phyloP scores from a whole-genome alignment of 2,888 invertebrate genomes.

The Zootermopsis nevadensis region DNA sequence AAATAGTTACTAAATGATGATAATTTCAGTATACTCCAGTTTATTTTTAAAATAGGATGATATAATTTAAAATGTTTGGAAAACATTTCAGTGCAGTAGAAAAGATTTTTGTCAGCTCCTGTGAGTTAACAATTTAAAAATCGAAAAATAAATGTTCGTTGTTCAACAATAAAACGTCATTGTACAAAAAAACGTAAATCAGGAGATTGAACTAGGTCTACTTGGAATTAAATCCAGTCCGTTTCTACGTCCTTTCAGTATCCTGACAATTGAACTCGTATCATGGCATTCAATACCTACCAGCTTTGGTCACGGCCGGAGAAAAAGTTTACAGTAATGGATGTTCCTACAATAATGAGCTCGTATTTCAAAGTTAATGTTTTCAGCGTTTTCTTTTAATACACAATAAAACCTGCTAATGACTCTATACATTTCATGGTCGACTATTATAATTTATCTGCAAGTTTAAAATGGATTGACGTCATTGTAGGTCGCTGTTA shows the following conservation, averaged over 20 bases:
- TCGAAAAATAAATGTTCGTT: too few species aligned
- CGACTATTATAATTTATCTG: neutral
- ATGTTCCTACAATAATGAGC: neutral
- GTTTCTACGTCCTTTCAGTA: neutral
- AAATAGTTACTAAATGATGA: too few species aligned
- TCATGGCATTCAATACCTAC: neutral
- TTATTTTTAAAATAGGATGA: too few species aligned
- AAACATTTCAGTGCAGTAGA: too few species aligned
- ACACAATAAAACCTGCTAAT: neutral
- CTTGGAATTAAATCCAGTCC: neutral
- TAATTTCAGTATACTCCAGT: too few species aligned
- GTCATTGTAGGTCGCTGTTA: neutral
- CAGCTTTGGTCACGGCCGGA: neutral
- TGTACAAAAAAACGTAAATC: neutral
- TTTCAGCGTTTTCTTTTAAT: conserved; percentile 2
- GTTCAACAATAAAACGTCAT: too few species aligned
- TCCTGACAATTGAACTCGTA: neutral
- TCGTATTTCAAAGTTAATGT: conserved; percentile 6
- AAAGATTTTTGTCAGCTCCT: too few species aligned
- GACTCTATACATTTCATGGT: conserved; percentile 4
- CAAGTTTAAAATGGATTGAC: neutral
- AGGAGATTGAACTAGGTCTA: neutral
- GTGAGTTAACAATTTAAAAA: too few species aligned
- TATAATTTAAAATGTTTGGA: too few species aligned
- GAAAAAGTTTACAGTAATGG: neutral